A percentile compares a stretch with the other conserved stretches of the same genome.
Evolutionary conservation across 2,113 vertebrate species (phyloP).

Genomic region (Motacilla alba): DNA sequence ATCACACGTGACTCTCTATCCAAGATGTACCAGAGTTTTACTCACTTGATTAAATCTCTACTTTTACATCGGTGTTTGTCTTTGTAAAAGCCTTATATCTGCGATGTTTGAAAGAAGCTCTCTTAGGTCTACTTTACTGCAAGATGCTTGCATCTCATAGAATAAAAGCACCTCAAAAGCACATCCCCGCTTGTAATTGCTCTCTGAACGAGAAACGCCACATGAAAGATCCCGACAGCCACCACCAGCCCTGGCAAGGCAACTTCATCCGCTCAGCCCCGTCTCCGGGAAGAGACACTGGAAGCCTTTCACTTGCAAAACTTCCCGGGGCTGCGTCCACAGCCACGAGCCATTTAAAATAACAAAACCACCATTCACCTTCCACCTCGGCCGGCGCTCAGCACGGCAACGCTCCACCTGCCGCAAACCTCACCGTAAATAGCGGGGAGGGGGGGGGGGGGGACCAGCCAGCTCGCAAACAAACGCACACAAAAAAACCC

Average conservation of each 20-base stretch:
- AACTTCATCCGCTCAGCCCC: not conserved
- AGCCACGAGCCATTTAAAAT: not conserved
- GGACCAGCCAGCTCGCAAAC: not conserved
- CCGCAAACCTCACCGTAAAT: not conserved
- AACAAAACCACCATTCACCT: not conserved
- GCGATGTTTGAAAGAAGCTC: not conserved
- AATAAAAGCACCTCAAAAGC: not conserved
- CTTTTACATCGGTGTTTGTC: not conserved
- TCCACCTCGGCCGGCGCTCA: not conserved
- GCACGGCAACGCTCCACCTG: not conserved
- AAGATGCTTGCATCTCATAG: fast-evolving
- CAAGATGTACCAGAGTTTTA: not conserved
- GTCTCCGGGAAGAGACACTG: not conserved
- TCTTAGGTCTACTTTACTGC: not conserved
- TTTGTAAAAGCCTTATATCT: not conserved
- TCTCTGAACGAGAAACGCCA: not conserved
- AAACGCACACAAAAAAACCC: too few species aligned
- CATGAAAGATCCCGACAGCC: not conserved
- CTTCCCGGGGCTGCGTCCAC: not conserved
- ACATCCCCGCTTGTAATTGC: not conserved
- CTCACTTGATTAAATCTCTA: not conserved
- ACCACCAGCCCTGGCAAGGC: not conserved
- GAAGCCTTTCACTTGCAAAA: not conserved
- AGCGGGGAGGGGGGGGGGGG: fast-evolving
- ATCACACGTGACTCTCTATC: not conserved